These are phyloP conservation scores for Poeciliopsis retropinna DNA, from an alignment of 2,113 vertebrate genomes.

Conservation along the genomic window DNA sequence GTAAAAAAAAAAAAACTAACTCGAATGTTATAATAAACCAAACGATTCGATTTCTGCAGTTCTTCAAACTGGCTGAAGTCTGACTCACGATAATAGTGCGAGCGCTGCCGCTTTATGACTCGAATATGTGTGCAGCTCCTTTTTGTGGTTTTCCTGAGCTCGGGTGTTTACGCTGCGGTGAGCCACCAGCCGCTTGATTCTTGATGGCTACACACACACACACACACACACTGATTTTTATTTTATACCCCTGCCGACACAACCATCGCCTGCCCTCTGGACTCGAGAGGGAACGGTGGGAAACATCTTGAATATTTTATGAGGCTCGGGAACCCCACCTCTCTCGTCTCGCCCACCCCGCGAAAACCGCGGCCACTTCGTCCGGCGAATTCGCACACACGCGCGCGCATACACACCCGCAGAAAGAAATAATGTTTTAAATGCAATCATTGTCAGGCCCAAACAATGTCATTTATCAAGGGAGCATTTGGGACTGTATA, in stretches of 20 bases:
- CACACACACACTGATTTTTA: slow-evolving; percentile 43
- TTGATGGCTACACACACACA: slow-evolving; percentile 56
- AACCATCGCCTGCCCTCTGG: slow-evolving; percentile 67
- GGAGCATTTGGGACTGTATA: slow-evolving; percentile 99
- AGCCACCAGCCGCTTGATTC: slow-evolving; percentile 62
- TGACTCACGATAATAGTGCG: slow-evolving; percentile 54
- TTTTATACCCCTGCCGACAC: slow-evolving; percentile 63
- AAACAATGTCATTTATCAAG: slow-evolving; percentile 99
- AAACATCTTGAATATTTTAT: slow-evolving; percentile 97
- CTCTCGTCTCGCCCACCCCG: slow-evolving; percentile 66
- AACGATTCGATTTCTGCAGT: slow-evolving; percentile 50
- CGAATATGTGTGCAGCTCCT: slow-evolving; percentile 59
- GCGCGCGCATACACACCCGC: slow-evolving; percentile 75
- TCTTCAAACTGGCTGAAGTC: slow-evolving; percentile 54
- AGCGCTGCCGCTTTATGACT: slow-evolving; percentile 56
- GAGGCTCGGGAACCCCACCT: slow-evolving; percentile 75
- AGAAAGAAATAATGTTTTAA: slow-evolving; percentile 99
- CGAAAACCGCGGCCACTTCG: slow-evolving; percentile 38
- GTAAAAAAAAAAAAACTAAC: neutral
- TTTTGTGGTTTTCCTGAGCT: slow-evolving; percentile 58
- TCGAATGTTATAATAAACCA: slow-evolving; percentile 19
- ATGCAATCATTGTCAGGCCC: slow-evolving; percentile 99
- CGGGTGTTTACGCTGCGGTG: slow-evolving; percentile 58
- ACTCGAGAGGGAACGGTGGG: slow-evolving; percentile 89
- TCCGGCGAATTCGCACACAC: slow-evolving; percentile 43